Evolutionary conservation across 1,140 invertebrate species (phyloP).

Genomic region (Bombus waltoni): DNA sequence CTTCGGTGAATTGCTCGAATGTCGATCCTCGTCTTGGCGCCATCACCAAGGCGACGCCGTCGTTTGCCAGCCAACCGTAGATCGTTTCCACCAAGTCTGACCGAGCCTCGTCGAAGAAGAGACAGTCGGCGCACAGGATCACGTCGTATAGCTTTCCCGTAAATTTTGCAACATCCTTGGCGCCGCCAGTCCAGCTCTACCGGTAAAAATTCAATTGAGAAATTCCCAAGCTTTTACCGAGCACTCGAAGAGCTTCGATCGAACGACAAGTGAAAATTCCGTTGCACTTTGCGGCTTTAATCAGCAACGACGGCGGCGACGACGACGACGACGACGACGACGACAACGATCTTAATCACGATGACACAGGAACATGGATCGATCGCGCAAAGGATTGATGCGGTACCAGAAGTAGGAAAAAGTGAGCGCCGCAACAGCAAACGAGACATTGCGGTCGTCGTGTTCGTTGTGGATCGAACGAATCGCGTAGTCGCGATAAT

Average conservation of each 20-base stretch:
- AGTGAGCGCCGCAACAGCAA: too few relatives aligned
- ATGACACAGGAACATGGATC: too few relatives aligned
- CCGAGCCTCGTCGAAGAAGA: constrained; percentile 92
- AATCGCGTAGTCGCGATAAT: background rate
- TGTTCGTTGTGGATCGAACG: too few relatives aligned
- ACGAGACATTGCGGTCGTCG: background rate
- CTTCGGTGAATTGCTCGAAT: constrained; percentile 87
- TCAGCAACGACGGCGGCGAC: too few relatives aligned
- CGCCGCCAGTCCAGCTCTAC: constrained; percentile 70
- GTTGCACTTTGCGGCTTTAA: background rate
- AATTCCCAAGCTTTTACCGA: background rate
- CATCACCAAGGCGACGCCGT: constrained; percentile 89
- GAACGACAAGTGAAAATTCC: background rate
- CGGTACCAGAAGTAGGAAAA: background rate
- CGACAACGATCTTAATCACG: background rate
- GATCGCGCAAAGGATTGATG: background rate
- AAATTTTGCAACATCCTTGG: constrained; percentile 62
- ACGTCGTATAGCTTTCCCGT: constrained; percentile 85
- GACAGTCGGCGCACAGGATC: constrained; percentile 90
- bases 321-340: background rate
- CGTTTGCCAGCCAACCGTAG: constrained; percentile 85
- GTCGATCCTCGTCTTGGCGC: constrained; percentile 89
- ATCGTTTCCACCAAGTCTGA: constrained; percentile 88
- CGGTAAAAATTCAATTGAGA: constrained; percentile 56
- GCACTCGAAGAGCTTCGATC: too few relatives aligned